phyloP scores from a whole-genome alignment of 2,113 vertebrate species.

The Cyanocitta stelleri region DNA sequence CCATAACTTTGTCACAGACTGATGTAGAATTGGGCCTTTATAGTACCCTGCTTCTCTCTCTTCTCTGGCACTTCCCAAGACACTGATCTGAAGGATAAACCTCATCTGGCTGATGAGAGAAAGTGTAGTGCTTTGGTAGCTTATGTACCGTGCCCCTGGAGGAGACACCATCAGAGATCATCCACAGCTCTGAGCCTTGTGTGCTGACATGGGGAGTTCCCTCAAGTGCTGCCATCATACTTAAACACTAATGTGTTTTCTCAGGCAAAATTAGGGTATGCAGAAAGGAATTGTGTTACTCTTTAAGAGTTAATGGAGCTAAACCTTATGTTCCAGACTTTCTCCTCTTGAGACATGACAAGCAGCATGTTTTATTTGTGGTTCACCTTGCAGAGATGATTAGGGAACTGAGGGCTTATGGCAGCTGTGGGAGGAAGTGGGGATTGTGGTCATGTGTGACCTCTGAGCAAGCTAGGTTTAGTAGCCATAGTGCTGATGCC shows the following conservation, averaged over 20 bases:
- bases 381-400: background rate
- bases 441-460: background rate
- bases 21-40: background rate
- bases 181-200: background rate
- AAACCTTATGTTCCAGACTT: background rate
- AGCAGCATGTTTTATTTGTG: background rate
- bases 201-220: accelerated
- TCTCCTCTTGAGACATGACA: background rate
- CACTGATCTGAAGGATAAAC: background rate
- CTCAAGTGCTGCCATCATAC: background rate
- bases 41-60: background rate
- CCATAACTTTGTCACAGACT: background rate
- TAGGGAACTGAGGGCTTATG: background rate
- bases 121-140: background rate
- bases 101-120: background rate
- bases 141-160: background rate
- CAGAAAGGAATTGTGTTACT: background rate
- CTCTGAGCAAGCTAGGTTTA: background rate
- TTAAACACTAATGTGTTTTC: background rate
- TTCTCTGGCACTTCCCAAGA: background rate
- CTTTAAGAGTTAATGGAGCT: background rate
- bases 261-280: background rate
- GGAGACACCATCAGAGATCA: background rate
- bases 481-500: background rate
- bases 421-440: background rate